Evolutionary conservation across 2,797 vertebrate species (phyloP).

Genomic region (Peromyscus melanophrys): DNA sequence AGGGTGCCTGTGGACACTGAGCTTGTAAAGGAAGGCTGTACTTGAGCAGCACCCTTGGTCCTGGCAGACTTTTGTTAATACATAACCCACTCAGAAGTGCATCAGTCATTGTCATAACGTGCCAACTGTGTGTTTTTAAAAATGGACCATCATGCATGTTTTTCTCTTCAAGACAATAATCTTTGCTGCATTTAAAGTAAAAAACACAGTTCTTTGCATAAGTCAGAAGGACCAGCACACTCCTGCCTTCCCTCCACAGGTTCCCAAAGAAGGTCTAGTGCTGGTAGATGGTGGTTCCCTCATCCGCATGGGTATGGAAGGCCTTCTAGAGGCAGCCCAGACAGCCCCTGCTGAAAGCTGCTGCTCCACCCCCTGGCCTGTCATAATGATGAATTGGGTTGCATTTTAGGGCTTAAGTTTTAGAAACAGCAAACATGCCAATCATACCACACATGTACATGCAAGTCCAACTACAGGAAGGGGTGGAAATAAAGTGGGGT

Average conservation of each 20-base stretch:
- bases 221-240: background rate
- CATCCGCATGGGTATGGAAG: background rate
- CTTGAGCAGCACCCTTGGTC: no score
- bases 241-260: background rate
- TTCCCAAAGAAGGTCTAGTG: background rate
- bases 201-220: background rate
- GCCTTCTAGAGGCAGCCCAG: background rate
- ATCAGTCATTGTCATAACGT: background rate
- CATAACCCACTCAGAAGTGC: background rate
- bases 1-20: background rate
- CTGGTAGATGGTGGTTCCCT: background rate
- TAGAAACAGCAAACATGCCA: slow-evolving; percentile 76
- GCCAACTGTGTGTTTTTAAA: background rate
- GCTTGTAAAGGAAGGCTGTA: background rate
- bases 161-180: background rate
- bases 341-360: background rate
- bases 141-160: background rate
- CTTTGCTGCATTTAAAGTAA: slow-evolving; percentile 1
- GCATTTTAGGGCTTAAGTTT: slow-evolving; percentile 67
- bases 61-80: background rate
- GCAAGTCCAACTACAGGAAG: background rate
- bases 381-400: slow-evolving; percentile 69
- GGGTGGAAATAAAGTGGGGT: background rate
- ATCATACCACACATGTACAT: slow-evolving; percentile 68
- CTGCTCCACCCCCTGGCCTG: slow-evolving; percentile 32